Base-by-base conservation (phyloP, 2,888 invertebrate genomes). In the Drosophila neonasuta region DNA sequence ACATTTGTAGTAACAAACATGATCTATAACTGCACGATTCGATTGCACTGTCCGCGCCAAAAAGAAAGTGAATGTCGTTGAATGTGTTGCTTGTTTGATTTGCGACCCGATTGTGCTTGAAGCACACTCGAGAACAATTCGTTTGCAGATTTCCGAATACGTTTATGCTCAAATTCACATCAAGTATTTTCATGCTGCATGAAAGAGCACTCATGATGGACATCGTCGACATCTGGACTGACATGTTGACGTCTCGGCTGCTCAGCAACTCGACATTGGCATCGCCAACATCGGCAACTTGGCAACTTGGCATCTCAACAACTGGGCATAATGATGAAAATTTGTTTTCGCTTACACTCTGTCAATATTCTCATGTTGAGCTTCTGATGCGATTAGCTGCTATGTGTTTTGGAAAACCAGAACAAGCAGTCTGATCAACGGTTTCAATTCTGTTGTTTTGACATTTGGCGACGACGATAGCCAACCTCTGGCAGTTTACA, bases 331-430 rank as follows among this genome's bases (percentile, higher is more conserved):
- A 71, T 68, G 69, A 54, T 71, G 63, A 36, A 66, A 68, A 70
- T 74, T 71, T 41, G 75, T 72, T 71, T 73, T 57, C 71, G 63
- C 48, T 62, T 60, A 68, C 72, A 64, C 65, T 52, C 46, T 71
- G 82, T 81, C 71, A 74, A 65, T 50, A 48, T 56, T 67, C 69
- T 55, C 49, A 52, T 66, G 67, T 69, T 63, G 50, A 51, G 63
- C 67, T 71, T 76, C 67, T 68, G 68, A 71, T 69, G 20, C 71
- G 65, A 81, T 84, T 86, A 77, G 81, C 77, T 65, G 70, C 75
- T 57, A 55, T 44, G 65, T 68, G 65, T 57, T 59, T 67, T 46
- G 61, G 68, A 66, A 76, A 77, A 63, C 46, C 52, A 78, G 59
- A 65, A 66, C 61, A 62, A 42, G 48, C 45, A 50, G 50, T 24